Conservation (phyloP, 2,113 vertebrate genomes). For the Hirundichthys speculiger region DNA sequence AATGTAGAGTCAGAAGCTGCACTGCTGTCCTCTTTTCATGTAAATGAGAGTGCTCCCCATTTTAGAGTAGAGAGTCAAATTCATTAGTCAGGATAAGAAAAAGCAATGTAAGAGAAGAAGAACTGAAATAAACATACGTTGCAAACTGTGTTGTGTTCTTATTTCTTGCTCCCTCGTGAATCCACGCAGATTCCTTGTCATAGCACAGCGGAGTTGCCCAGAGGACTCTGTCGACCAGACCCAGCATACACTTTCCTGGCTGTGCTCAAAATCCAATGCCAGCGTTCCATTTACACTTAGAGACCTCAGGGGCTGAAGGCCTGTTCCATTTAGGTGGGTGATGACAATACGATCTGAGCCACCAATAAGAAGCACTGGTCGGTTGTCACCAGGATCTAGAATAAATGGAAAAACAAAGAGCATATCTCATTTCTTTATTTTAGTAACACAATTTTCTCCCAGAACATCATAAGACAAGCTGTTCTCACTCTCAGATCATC, state of each 20-base stretch:
- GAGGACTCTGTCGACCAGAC: constrained; percentile 85
- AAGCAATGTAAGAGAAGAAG: neutral
- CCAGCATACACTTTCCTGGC: constrained; percentile 90
- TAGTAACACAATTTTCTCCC: neutral
- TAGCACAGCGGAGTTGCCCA: constrained; percentile 87
- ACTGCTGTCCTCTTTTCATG: neutral
- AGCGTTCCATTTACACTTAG: constrained; percentile 84
- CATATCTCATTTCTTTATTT: neutral
- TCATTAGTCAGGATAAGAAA: neutral
- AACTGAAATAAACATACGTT: constrained; percentile 80
- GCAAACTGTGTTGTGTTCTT: constrained; percentile 84
- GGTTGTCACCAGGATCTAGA: constrained; percentile 86
- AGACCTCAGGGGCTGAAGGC: constrained; percentile 75
- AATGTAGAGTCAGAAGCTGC: neutral
- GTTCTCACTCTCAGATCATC: neutral
- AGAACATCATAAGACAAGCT: neutral
- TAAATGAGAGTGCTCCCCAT: constrained; percentile 1
- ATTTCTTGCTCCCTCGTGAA: constrained; percentile 85
- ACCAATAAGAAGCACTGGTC: constrained; percentile 87
- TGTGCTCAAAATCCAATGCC: constrained; percentile 87
- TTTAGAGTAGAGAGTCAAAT: neutral
- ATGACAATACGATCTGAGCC: constrained; percentile 85
- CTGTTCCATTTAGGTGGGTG: constrained; percentile 88
- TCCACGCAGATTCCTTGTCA: constrained; percentile 80
- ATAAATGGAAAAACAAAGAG: constrained; percentile 9